phyloP scores from a whole-genome alignment of 2,888 invertebrate species.

The Oscheius sp. region DNA sequence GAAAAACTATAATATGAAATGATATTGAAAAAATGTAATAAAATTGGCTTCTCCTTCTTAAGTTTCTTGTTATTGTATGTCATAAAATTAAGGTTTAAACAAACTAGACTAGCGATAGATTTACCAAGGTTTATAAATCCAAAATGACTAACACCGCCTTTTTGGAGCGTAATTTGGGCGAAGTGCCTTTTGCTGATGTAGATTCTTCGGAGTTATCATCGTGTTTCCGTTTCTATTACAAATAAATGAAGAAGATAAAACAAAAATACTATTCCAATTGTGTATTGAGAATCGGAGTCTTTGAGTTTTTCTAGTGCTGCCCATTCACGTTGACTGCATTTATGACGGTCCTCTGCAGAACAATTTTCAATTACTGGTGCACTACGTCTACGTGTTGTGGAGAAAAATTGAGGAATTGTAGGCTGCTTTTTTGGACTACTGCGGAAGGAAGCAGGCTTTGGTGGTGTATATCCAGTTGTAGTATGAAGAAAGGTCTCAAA shows the following conservation, averaged over 20 bases:
- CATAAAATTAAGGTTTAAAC: neutral
- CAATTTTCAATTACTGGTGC: conserved; percentile 10
- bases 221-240: neutral
- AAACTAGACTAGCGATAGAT: neutral
- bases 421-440: conserved; percentile 26
- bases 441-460: neutral
- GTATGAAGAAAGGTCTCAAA: conserved; percentile 16
- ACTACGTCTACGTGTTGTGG: conserved; percentile 18
- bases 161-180: neutral
- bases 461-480: conserved; percentile 6
- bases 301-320: conserved; percentile 32
- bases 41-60: neutral
- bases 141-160: conserved; percentile 22
- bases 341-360: conserved; percentile 28
- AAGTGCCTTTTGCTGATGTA: neutral
- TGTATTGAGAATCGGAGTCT: neutral
- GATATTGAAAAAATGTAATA: neutral
- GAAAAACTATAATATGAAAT: too few relatives aligned
- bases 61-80: neutral
- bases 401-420: conserved; percentile 34
- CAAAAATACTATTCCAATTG: neutral
- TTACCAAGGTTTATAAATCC: conserved; percentile 2
- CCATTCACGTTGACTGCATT: conserved; percentile 32
- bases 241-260: neutral
- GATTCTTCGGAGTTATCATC: neutral